Base-by-base conservation (phyloP, 2,797 vertebrate genomes). In the Knipowitschia caucasica region DNA sequence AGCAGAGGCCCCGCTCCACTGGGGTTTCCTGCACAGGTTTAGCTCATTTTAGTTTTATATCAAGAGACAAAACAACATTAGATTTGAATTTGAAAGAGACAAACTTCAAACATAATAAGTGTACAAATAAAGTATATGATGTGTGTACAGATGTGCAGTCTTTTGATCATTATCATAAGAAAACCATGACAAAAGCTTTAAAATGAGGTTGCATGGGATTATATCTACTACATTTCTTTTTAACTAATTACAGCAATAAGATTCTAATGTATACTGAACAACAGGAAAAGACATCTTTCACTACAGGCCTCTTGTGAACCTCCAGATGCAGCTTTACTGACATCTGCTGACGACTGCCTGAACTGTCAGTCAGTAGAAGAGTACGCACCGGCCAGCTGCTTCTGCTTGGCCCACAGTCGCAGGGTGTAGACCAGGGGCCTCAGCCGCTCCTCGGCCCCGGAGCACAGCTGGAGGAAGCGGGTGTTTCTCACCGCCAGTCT, bases 401-500 rank as follows among this genome's bases (percentile, higher is more conserved):
- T 93, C 71, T 91, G 91, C 67, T 92, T 92, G 42, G 94, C 95
- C 95, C 95, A 98, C 75, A 91, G 90, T 27, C 95, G 90, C 56
- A 95, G 20, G 0, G 88, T 86, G 38, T 91, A 96, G 3, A 91
- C 92, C 15, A 98, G 80, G 18, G 93, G 94, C 49, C 91, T 85
- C 14, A 97, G 89, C n/a, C 94, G 88, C 15, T 74, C 70, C 6
- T 95, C 93, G 3, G 90, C 27, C 42, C 88, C 89, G 0, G 91
- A 90, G 50, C 91, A 94, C 50, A 98, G 86, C 73, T 89, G 94
- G 40, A 98, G 89, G 83, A 92, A 96, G 4, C 81, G 88, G 0
- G 95, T 94, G 81, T 98, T 98, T 56, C 92, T 90, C 2, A 96
- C 89, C 0, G 93, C 95, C 57, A 98, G 83, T 73, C 95, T 98